Evolutionary conservation across 2,797 vertebrate species (phyloP), one percentile per base, ranked within the genome.

Genomic region (Vultur gryphus): DNA sequence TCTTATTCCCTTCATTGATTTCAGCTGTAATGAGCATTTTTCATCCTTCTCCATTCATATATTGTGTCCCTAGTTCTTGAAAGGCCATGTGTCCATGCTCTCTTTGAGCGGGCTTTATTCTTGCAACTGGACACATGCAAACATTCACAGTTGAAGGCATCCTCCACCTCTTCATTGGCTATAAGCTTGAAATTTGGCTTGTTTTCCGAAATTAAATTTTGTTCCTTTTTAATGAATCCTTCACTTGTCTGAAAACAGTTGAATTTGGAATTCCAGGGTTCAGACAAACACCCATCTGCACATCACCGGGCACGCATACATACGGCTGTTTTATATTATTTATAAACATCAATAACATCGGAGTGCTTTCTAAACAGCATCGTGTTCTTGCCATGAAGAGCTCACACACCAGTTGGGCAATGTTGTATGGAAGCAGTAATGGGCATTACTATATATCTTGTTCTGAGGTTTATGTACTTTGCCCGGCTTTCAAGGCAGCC

Each of bases 261-360:
- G 37, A 73, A 55, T 61, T 84, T 57, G 78, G 39, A 90, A 31
- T 31, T 25, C 23, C 1, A 5, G 33, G 39, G 18, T 59, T 62
- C 66, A 66, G 55, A 33, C 4, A 77, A 64, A 73, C 39, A 55
- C 18, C 62, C 5, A 5, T 44, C 72, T 82, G 83, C 72, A 31
- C 72, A 62, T 31, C 57, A n/a, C 62, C 62, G 82, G 61, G 46
- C 65, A 31, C 26, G 37, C 19, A 51, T 59, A 31, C 43, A 13
- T 20, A 37, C 0, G 0, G n/a, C 51, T 82, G 33, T 0, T 73
- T 73, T 70, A 12, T 70, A 2, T 59, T 25, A 59, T 83, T 85
- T 83, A 13, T 49, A 31, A 69, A 33, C 1, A 2, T 18, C 61
- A 35, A 0, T 28, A 43, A 26, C n/a, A 57, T 7, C 28, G 29